These are phyloP conservation scores for Acanthosoma haemorrhoidale DNA, from an alignment of 2,888 invertebrate genomes.

Conservation along the genomic window DNA sequence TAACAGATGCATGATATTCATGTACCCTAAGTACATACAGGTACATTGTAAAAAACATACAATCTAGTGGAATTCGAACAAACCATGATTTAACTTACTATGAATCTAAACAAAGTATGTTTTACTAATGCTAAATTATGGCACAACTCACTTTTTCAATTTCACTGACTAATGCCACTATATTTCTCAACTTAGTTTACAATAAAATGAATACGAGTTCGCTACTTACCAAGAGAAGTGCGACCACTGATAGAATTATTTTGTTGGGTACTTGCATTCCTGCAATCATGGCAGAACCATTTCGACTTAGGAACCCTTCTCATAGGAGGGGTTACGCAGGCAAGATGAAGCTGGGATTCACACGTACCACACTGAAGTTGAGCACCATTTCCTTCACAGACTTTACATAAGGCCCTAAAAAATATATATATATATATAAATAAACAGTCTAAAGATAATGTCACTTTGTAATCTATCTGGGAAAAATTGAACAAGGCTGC, in stretches of 20 bases:
- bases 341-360: conserved; percentile 61
- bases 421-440: background rate
- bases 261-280: conserved; percentile 37
- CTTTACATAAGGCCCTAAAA: conserved; percentile 52
- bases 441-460: background rate
- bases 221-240: background rate
- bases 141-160: too few relatives aligned
- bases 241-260: background rate
- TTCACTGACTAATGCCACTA: too few relatives aligned
- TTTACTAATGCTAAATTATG: too few relatives aligned
- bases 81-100: too few relatives aligned
- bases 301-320: conserved; percentile 57
- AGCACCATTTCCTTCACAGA: conserved; percentile 62
- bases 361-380: conserved; percentile 61
- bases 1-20: too few relatives aligned
- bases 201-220: too few relatives aligned
- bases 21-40: too few relatives aligned
- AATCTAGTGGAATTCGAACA: too few relatives aligned
- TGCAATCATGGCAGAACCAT: conserved; percentile 60
- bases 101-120: too few relatives aligned
- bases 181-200: too few relatives aligned
- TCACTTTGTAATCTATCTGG: background rate
- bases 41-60: too few relatives aligned
- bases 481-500: background rate
- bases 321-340: conserved; percentile 63